phyloP scores from a whole-genome alignment of 2,113 vertebrate genomes.

The Pterocles burchelli region DNA sequence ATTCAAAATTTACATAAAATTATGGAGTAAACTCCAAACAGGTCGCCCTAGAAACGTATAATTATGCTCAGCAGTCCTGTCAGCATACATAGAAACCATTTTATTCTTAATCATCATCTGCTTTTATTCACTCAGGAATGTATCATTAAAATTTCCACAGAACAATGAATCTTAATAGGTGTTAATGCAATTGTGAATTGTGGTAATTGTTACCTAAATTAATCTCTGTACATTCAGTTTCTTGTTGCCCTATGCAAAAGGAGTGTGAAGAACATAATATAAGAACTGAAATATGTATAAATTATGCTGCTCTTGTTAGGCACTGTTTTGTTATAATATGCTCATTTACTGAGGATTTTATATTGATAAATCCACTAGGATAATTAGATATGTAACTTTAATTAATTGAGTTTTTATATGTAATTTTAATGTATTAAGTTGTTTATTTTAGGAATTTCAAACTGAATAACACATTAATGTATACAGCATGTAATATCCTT shows the following conservation, averaged over 20 bases:
- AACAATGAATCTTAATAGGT: slow-evolving; percentile 82
- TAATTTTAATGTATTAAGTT: not conserved
- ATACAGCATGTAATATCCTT: not conserved
- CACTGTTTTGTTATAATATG: not conserved
- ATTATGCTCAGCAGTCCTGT: slow-evolving; percentile 79
- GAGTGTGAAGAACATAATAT: slow-evolving; percentile 66
- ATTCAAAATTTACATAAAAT: slow-evolving; percentile 82
- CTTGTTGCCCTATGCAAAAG: slow-evolving; percentile 55
- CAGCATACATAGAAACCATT: slow-evolving; percentile 78
- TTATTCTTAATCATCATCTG: slow-evolving; percentile 78
- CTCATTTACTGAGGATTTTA: not conserved
- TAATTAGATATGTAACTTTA: not conserved
- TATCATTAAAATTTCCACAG: slow-evolving; percentile 81
- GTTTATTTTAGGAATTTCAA: not conserved
- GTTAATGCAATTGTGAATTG: slow-evolving; percentile 80
- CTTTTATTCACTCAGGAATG: slow-evolving; percentile 77
- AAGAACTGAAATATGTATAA: slow-evolving; percentile 60
- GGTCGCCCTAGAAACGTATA: slow-evolving; percentile 74
- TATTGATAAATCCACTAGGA: not conserved
- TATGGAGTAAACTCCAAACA: slow-evolving; percentile 80
- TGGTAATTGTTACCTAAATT: slow-evolving; percentile 82
- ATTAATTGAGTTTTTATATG: not conserved
- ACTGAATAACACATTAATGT: not conserved
- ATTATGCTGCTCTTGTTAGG: slow-evolving; percentile 18
- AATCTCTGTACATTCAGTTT: slow-evolving; percentile 75